Evolutionary conservation across 2,113 vertebrate species (phyloP), one percentile per base, ranked within the genome.

Genomic region (Panthera uncia): DNA sequence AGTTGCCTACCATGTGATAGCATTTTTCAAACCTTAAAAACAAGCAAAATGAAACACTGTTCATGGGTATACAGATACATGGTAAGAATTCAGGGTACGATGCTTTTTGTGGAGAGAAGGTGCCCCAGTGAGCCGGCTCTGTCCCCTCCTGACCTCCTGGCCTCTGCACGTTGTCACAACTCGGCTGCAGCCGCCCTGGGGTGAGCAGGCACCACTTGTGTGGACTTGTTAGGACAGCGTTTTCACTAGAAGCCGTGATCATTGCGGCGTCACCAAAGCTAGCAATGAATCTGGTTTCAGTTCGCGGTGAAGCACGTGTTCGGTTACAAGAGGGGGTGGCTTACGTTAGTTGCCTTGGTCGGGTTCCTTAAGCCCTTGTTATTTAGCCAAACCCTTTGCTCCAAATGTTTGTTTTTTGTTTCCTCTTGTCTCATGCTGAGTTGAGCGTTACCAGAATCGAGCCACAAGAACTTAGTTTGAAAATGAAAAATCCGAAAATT

Each of bases 251-350:
- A 83, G 18, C 8, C 19, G 0, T 3, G 63, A 38, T 74, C 16
- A 0, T 0, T 0, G 10, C 27, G 27, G 36, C 4, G 1, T 36
- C 2, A 0, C 38, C n/a, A 0, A 48, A 3, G 16, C 55, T 15
- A 38, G 36, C 6, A 14, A 19, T 0, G 14, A 57, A 10, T 27
- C 88, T 48, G 48, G 31, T 48, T 69, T 90, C 36, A 1, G 52
- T 38, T 84, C 89, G 45, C 25, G 0, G 38, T 31, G 3, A 55
- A 69, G 52, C 65, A 12, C 2, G 2, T 41, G 27, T 73, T 79
- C 36, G 3, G 0, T 29, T 16, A 15, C 3, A 18, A 25, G 38
- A 88, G 33, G 45, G 23, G 57, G 21, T 21, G 19, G 19, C 21
- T 73, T 57, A 1, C 38, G 5, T 50, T 31, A 38, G 36, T 82